phyloP scores from a whole-genome alignment of 2,113 vertebrate genomes.

The Pelecanoides urinatrix region DNA sequence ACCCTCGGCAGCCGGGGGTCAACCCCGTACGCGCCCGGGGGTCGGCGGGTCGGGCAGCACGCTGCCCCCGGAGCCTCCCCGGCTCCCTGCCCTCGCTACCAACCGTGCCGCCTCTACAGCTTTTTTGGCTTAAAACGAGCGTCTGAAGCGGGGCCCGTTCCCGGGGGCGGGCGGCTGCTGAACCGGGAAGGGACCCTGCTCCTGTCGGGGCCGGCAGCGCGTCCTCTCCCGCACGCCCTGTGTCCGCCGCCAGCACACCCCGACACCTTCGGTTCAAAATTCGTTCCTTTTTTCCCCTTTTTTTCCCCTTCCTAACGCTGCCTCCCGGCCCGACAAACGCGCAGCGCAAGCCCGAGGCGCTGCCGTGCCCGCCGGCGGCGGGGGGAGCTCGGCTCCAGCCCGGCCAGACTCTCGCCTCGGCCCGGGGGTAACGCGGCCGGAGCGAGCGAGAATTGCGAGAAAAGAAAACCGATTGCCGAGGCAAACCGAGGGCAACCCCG shows the following conservation, averaged over 20 bases:
- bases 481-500: not conserved
- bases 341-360: not conserved
- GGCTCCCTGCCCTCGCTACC: not conserved
- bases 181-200: not conserved
- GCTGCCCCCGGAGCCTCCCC: not conserved
- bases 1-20: too few species aligned
- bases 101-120: too few species aligned
- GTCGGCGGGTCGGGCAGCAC: not conserved
- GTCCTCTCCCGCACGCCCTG: not conserved
- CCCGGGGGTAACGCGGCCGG: not conserved
- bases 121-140: not conserved
- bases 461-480: too few species aligned
- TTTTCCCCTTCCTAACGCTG: too few species aligned
- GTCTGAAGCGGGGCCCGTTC: not conserved
- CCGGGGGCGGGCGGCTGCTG: not conserved
- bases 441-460: fast-evolving
- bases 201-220: not conserved
- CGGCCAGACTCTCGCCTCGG: not conserved
- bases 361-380: not conserved
- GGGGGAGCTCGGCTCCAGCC: not conserved
- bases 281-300: not conserved
- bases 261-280: not conserved
- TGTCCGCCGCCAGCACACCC: not conserved
- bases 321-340: too few species aligned
- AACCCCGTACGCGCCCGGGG: too few species aligned